These are phyloP conservation scores for Bradynema listronoti DNA, from an alignment of 1,140 invertebrate species.

Conservation along the genomic window DNA sequence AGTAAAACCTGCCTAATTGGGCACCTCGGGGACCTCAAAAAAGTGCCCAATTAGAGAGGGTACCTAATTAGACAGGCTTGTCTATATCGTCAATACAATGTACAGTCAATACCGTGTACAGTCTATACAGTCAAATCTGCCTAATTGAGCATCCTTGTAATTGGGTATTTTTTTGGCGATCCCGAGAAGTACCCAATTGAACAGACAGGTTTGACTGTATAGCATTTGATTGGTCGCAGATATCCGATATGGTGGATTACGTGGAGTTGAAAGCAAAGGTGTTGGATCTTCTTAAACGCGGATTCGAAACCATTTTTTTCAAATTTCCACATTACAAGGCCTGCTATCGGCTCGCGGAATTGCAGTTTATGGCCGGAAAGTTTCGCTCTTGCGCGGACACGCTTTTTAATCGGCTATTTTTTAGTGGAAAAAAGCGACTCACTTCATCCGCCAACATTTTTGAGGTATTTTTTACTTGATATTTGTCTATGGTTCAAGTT, in stretches of 20 bases:
- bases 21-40: no score
- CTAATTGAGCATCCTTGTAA: no score
- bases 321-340: conserved; percentile 31
- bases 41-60: no score
- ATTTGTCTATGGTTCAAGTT: background rate
- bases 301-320: conserved; percentile 20
- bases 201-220: no score
- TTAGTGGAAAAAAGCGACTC: conserved; percentile 4
- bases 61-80: no score
- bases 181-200: no score
- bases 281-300: conserved; percentile 1
- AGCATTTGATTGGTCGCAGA: no score
- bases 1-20: no score
- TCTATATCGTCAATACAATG: background rate
- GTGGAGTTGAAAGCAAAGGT: conserved; percentile 9
- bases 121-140: no score
- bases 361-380: conserved; percentile 1
- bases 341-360: conserved; percentile 18
- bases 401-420: conserved; percentile 17
- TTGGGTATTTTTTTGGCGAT: no score
- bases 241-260: conserved; percentile 7
- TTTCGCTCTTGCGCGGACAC: conserved; percentile 10
- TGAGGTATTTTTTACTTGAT: conserved; percentile 10
- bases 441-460: conserved; percentile 17
- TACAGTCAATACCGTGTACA: no score